Evolutionary conservation across 1,140 invertebrate species (phyloP).

Genomic region (Myzus persicae): DNA sequence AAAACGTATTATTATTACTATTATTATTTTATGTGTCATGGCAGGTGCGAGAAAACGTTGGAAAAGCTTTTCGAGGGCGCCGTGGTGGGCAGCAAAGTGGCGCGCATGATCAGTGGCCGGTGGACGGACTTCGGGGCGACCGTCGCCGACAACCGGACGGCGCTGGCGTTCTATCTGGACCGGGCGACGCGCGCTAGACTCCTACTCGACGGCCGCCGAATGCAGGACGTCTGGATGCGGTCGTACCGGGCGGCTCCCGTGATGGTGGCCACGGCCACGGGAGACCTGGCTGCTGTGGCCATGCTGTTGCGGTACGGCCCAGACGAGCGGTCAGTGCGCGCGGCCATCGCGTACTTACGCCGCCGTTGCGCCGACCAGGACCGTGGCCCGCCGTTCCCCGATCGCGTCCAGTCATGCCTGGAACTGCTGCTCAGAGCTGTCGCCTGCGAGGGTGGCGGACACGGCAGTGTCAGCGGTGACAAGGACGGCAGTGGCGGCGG

Average conservation of each 20-base stretch:
- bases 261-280: conserved; percentile 75
- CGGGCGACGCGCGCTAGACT: conserved; percentile 72
- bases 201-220: conserved; percentile 63
- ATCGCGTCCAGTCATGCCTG: neutral
- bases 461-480: conserved; percentile 64
- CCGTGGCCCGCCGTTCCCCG: neutral
- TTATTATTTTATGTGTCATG: neutral
- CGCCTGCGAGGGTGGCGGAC: neutral
- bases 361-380: conserved; percentile 66
- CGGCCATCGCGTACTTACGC: conserved; percentile 64
- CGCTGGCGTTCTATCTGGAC: conserved; percentile 78
- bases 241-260: conserved; percentile 75
- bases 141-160: conserved; percentile 77
- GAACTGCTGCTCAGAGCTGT: conserved; percentile 46
- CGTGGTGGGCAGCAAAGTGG: conserved; percentile 78
- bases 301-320: conserved; percentile 78
- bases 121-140: conserved; percentile 78
- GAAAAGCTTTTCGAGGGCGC: conserved; percentile 80
- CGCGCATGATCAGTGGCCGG: conserved; percentile 82
- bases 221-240: conserved; percentile 69
- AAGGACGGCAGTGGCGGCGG: neutral
- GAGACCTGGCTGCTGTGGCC: conserved; percentile 74
- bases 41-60: conserved; percentile 77
- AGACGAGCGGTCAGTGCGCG: conserved; percentile 66
- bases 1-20: neutral